Evolutionary conservation across 2,888 invertebrate genomes (phyloP), one percentile per base, ranked within the genome.

Genomic region (Eupeodes luniger): DNA sequence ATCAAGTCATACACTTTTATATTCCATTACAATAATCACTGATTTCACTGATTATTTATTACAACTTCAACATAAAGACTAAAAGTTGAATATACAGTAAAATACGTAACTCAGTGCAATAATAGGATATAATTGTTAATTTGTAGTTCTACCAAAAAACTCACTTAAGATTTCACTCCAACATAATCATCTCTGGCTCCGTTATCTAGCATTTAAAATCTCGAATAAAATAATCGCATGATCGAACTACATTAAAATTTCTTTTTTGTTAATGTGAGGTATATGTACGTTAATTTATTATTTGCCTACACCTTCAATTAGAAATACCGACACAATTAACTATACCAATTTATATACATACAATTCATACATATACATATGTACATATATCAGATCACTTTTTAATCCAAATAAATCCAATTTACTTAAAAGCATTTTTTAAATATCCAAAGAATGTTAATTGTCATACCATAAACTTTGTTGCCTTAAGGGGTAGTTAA

Each of bases 391-490:
- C 27, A 12, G 5, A 19, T 9, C n/a, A 16, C 40, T 16, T 64
- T 72, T 57, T 5, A 4, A 0, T 11, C 27, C 10, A 10, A 44
- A 53, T 55, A 7, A 12, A 69, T 59, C 19, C 14, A 47, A 69
- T 27, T 11, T 19, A 57, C 62, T 70, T 47, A 55, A 53, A 77
- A 70, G 62, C 49, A 51, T 9, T n/a, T 78, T 14, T 34, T 16
- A 47, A 57, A 70, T 19, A 70, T 78, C 36, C 40, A 4, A 57
- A 62, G 49, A n/a, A 77, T 64, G 78, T 12, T 78, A 78, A 70
- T 78, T 82, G 67, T 44, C 64, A 49, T 16, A 12, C 40, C 55
- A 51, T 16, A 19, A 11, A 16, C 19, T 11, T 4, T 57, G 27
- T 59, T 59, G 59, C 72, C 49, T 40, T 57, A 70, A 57, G 49